Evolutionary conservation across 2,888 invertebrate genomes (phyloP), one percentile per base, ranked within the genome.

Genomic region (Temnothorax ravouxi): DNA sequence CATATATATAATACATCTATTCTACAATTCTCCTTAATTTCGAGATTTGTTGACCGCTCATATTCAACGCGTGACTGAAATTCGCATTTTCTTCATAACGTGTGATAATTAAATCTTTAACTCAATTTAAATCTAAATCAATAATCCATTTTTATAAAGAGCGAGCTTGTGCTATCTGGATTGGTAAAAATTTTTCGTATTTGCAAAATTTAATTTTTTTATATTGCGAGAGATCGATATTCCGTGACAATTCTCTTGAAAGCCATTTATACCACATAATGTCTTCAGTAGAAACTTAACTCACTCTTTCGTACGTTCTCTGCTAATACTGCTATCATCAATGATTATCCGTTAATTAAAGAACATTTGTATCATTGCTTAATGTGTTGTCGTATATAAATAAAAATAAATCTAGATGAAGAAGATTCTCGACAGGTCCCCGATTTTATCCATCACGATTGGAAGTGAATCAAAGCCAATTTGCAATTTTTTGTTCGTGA

Each of bases 1-100:
- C 59, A 82, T 64, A 86, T 87, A 84, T 62, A 80, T 61, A 47
- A 72, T 56, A 74, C 59, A 59, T 75, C 38, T 81, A 62, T 76
- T 62, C 52, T 81, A 81, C 52, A 81, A 77, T 56, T 29, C 18
- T 21, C 1, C 9, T 29, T 15, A n/a, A 29, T 75, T 71, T 56
- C 21, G 34, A 44, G 18, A 59, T 47, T 56, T 56, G 21, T 79
- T 34, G 44, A 47, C 59, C 56, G 54, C n/a, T 54, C 15, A 21
- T 69, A 9, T 77, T 77, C 6, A 67, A 6, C 25, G 29, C 41
- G 21, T 47, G 47, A 34, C 56, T 59, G 34, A 71, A 71, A 79
- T 79, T 69, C 67, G 50, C 67, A 66, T 76, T 71, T 4, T 54
- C n/a, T 54, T 59, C 9, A n/a, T 25, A 21, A 72, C 25, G n/a